Evolutionary conservation across 2,797 vertebrate genomes (phyloP).

Genomic region (Phoeniculus purpureus): DNA sequence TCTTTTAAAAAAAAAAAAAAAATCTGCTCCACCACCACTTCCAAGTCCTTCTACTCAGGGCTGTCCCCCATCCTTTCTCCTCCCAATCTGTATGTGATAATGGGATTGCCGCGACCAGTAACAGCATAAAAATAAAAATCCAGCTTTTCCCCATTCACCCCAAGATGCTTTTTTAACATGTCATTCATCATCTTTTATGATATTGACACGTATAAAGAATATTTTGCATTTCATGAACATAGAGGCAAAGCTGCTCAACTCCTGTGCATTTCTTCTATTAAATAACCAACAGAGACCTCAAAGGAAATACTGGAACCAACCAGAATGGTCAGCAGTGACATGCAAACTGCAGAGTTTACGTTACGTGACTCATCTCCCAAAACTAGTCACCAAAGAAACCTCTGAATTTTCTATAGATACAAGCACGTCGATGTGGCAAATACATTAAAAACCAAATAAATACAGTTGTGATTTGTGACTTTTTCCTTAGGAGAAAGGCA

Average conservation of each 20-base stretch:
- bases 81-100: no score
- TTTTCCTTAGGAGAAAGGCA: neutral
- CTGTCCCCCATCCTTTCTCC: no score
- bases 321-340: conserved; percentile 6
- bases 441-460: neutral
- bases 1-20: no score
- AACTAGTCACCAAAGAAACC: conserved; percentile 13
- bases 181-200: neutral
- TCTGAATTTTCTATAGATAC: neutral
- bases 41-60: no score
- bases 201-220: neutral
- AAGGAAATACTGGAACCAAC: conserved; percentile 22
- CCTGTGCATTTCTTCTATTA: neutral
- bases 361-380: conserved; percentile 1
- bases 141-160: neutral
- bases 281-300: conserved; percentile 3
- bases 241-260: neutral
- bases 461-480: neutral
- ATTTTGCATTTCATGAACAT: neutral
- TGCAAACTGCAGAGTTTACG: neutral
- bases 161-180: neutral
- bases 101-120: no score
- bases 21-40: no score
- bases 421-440: neutral
- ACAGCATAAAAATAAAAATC: no score